phyloP scores from a whole-genome alignment of 2,888 invertebrate genomes.

The Drosophila atroscutellata region DNA sequence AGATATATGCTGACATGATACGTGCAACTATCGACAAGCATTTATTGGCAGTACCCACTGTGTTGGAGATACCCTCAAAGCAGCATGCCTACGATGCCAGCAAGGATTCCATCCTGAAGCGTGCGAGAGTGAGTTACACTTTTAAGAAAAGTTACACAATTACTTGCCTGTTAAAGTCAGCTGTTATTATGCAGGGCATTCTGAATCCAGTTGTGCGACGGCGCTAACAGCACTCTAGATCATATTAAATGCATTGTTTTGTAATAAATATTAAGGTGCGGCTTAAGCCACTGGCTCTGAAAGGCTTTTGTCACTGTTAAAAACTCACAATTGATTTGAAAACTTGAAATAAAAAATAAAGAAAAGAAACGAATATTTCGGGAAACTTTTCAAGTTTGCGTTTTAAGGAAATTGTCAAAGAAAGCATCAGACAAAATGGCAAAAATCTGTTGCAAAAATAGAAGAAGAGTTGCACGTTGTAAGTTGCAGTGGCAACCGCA shows the following conservation, averaged over 20 bases:
- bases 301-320: slow-evolving; percentile 51
- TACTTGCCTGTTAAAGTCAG: not conserved
- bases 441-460: slow-evolving; percentile 44
- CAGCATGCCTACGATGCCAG: slow-evolving; percentile 58
- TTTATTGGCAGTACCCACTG: slow-evolving; percentile 55
- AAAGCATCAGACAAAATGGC: slow-evolving; percentile 36
- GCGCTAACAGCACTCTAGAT: slow-evolving; percentile 12
- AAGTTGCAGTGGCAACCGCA: slow-evolving; percentile 62
- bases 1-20: slow-evolving; percentile 63
- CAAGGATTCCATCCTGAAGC: slow-evolving; percentile 66
- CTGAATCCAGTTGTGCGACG: slow-evolving; percentile 42
- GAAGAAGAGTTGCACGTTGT: slow-evolving; percentile 49
- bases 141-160: not conserved
- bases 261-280: slow-evolving; percentile 40
- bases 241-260: slow-evolving; percentile 25
- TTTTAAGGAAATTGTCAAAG: slow-evolving; percentile 71
- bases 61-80: slow-evolving; percentile 68
- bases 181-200: slow-evolving; percentile 42
- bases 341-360: slow-evolving; percentile 37
- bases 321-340: slow-evolving; percentile 62
- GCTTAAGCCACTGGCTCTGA: slow-evolving; percentile 31
- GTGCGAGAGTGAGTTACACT: slow-evolving; percentile 50
- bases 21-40: slow-evolving; percentile 58
- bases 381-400: slow-evolving; percentile 71
- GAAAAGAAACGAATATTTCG: slow-evolving; percentile 46